These are phyloP conservation scores for Hydriomena furcata DNA, from an alignment of 2,888 invertebrate species.

Conservation along the genomic window DNA sequence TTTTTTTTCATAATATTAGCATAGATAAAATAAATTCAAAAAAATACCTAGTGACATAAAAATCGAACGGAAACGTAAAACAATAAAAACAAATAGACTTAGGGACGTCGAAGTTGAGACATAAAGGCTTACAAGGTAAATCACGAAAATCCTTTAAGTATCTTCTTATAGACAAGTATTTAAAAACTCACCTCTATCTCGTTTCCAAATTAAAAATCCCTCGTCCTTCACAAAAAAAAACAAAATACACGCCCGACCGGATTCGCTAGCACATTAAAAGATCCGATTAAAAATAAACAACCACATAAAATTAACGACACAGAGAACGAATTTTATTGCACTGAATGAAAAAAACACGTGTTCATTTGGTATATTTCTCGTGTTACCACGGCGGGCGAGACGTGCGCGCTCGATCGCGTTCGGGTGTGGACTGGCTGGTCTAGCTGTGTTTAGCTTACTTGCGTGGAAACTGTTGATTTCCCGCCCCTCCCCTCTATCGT, in stretches of 20 bases:
- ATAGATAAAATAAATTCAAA: too few species aligned
- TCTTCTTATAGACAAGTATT: too few species aligned
- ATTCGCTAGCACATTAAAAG: conserved; percentile 5
- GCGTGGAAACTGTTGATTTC: conserved; percentile 27
- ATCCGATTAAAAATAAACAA: conserved; percentile 20
- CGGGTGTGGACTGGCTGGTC: conserved; percentile 16
- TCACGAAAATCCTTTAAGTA: too few species aligned
- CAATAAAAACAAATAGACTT: too few species aligned
- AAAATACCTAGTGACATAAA: too few species aligned
- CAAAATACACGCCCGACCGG: conserved; percentile 20
- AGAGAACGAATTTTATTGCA: conserved; percentile 25
- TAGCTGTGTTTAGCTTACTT: conserved; percentile 15
- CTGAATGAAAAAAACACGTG: conserved; percentile 22
- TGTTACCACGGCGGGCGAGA: neutral
- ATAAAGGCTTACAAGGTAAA: too few species aligned
- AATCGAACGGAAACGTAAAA: too few species aligned
- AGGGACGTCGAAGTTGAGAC: too few species aligned
- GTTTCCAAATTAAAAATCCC: conserved; percentile 16
- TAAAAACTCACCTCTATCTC: conserved; percentile 10
- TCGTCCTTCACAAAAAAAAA: conserved; percentile 16
- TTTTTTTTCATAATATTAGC: too few species aligned
- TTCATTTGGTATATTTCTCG: conserved; percentile 22
- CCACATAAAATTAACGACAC: conserved; percentile 26
- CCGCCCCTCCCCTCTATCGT: conserved; percentile 12
- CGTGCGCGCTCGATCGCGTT: conserved; percentile 10